Percentiles rank a stretch among this genome's conserved stretches.
Evolutionary conservation across 2,113 vertebrate genomes (phyloP).

Genomic region (Genyomyrus donnyi): DNA sequence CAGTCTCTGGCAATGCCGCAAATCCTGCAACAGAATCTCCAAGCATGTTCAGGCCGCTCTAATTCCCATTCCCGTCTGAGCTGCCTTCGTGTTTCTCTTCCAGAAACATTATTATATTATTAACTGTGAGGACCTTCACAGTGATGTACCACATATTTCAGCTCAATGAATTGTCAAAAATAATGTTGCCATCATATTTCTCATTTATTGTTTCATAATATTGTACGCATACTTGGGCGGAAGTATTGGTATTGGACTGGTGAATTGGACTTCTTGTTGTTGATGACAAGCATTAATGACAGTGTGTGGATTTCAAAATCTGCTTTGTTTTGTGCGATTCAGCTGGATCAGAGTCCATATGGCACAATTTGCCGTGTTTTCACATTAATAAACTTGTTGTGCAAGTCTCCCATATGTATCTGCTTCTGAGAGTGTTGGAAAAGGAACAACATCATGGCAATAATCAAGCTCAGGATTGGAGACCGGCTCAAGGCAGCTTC

Average conservation of each 20-base stretch:
- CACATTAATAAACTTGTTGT: background rate
- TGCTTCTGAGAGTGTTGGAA: background rate
- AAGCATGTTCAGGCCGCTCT: background rate
- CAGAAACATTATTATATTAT: background rate
- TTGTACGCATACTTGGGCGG: background rate
- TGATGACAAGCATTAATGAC: background rate
- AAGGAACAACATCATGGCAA: background rate
- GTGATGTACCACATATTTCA: background rate
- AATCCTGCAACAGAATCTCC: background rate
- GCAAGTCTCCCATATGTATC: background rate
- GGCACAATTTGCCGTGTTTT: background rate
- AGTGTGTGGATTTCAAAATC: background rate
- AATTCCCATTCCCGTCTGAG: background rate
- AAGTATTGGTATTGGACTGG: background rate
- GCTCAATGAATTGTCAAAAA: background rate
- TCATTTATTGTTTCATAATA: background rate
- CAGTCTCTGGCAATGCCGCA: background rate
- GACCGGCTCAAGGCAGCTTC: background rate
- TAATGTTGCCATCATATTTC: background rate
- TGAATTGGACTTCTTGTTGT: background rate
- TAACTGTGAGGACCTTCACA: background rate
- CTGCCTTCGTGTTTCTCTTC: background rate
- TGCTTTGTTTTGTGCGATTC: background rate
- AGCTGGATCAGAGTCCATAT: background rate
- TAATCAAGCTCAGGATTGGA: background rate